Conservation (phyloP, 1,140 invertebrate genomes). For the Pseudomyrmex concolor region DNA sequence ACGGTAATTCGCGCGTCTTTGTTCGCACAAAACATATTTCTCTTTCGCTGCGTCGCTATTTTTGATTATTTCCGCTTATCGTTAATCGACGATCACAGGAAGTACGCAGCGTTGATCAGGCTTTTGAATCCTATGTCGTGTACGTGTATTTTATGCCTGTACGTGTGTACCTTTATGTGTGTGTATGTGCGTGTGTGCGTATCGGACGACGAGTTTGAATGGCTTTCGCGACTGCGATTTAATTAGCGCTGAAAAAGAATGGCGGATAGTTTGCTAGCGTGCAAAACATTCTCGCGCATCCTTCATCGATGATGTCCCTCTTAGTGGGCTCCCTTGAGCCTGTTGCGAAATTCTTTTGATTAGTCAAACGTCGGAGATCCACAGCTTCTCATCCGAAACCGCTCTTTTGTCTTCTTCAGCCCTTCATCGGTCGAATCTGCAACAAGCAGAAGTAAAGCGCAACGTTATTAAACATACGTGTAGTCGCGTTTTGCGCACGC, state of each 20-base stretch:
- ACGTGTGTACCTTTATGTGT: slow-evolving; percentile 3
- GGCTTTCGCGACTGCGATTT: slow-evolving; percentile 46
- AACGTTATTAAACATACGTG: not conserved
- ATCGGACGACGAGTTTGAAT: slow-evolving; percentile 51
- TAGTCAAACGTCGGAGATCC: slow-evolving; percentile 77
- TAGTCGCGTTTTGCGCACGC: not conserved
- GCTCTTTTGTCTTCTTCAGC: slow-evolving; percentile 74
- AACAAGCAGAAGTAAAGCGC: slow-evolving; percentile 42
- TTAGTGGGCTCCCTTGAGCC: slow-evolving; percentile 59
- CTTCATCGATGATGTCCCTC: slow-evolving; percentile 15
- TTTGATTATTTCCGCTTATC: slow-evolving; percentile 60
- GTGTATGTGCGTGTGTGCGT: not conserved
- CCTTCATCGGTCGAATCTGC: slow-evolving; percentile 72
- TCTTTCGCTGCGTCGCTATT: slow-evolving; percentile 56
- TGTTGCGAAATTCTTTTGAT: slow-evolving; percentile 74
- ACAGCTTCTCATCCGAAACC: slow-evolving; percentile 70
- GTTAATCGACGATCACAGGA: slow-evolving; percentile 60
- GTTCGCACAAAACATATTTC: slow-evolving; percentile 45
- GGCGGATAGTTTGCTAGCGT: slow-evolving; percentile 27
- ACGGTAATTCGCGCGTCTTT: slow-evolving; percentile 23
- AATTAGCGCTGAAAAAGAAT: slow-evolving; percentile 45
- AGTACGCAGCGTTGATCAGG: slow-evolving; percentile 50
- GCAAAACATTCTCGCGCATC: slow-evolving; percentile 30
- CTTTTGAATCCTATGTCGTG: slow-evolving; percentile 32
- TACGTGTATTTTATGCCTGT: slow-evolving; percentile 10